A percentile compares a stretch with the other conserved stretches of the same genome.
Conservation (phyloP, 2,113 vertebrate species). For the Corythaixoides concolor region DNA sequence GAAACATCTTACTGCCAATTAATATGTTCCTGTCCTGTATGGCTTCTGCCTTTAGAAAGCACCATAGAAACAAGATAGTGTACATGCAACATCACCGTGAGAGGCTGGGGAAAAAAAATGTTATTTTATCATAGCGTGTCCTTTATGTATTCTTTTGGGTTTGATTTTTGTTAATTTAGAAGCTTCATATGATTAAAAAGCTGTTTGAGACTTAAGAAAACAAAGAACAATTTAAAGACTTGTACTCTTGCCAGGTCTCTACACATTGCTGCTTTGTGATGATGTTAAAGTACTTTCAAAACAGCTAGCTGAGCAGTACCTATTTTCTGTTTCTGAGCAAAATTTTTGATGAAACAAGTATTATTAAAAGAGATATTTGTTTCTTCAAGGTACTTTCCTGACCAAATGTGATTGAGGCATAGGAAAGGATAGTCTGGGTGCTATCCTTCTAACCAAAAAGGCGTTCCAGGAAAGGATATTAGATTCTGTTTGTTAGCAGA, state of each 20-base stretch:
- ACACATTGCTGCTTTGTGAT: not conserved
- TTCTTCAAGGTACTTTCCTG: not conserved
- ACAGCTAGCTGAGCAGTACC: not conserved
- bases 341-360: not conserved
- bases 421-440: not conserved
- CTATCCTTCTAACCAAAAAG: not conserved
- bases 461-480: not conserved
- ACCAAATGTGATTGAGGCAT: not conserved
- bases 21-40: not conserved
- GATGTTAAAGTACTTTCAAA: not conserved
- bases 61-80: not conserved
- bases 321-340: not conserved
- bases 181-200: not conserved
- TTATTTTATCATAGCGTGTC: not conserved
- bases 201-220: not conserved
- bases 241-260: not conserved
- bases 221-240: not conserved
- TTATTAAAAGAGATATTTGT: not conserved
- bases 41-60: not conserved
- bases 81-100: not conserved
- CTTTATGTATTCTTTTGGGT: not conserved
- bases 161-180: not conserved
- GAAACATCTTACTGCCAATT: not conserved
- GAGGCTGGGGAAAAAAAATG: not conserved
- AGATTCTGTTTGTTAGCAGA: not conserved